phyloP scores from a whole-genome alignment of 2,797 vertebrate genomes.

The Microchirus variegatus region DNA sequence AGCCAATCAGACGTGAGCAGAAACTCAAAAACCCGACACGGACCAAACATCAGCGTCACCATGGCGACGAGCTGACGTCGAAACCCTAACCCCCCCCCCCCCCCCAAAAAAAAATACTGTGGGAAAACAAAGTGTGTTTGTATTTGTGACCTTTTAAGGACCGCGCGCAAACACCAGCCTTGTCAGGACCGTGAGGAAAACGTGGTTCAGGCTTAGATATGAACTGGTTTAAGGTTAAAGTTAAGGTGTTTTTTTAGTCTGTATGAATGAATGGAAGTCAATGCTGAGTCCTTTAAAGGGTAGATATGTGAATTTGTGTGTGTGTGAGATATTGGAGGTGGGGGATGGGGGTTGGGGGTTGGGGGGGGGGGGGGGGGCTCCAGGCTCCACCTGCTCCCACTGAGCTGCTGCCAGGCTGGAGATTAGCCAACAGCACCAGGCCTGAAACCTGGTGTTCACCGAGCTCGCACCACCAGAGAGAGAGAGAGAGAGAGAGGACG shows the following conservation, averaged over 20 bases:
- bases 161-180: no score
- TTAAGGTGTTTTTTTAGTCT: no score
- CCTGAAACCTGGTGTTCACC: conserved; percentile 71
- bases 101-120: conserved; percentile 44
- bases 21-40: conserved; percentile 49
- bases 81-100: no score
- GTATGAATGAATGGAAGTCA: no score
- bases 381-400: conserved; percentile 88
- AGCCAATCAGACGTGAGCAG: conserved; percentile 61
- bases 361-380: conserved; percentile 55
- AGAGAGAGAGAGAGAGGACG: conserved; percentile 34
- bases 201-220: no score
- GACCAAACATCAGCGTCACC: conserved; percentile 29
- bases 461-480: conserved; percentile 49
- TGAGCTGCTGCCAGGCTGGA: conserved; percentile 85
- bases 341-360: conserved; percentile 56
- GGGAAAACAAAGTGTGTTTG: conserved; percentile 41
- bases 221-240: no score
- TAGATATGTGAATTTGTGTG: not conserved
- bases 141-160: no score
- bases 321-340: conserved; percentile 32
- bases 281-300: no score
- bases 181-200: no score
- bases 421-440: conserved; percentile 79
- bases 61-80: conserved; percentile 60